Evolutionary conservation across 1,140 invertebrate genomes (phyloP).

Genomic region (Eumaeus atala): DNA sequence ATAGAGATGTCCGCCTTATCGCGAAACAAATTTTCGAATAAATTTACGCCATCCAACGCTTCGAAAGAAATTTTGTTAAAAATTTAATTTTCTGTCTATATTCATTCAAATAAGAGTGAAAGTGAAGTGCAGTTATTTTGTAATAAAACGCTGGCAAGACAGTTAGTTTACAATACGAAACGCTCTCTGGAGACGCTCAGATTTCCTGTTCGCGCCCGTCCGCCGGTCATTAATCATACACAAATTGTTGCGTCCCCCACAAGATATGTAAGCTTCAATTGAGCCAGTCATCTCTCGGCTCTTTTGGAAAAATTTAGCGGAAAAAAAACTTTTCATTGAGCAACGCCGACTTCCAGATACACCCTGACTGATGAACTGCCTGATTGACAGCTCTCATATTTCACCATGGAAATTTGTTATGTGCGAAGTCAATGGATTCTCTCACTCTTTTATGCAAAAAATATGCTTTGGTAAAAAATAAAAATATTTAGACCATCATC

Average conservation of each 20-base stretch:
- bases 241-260: slow-evolving; percentile 42
- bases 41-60: no score
- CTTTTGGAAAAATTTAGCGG: slow-evolving; percentile 34
- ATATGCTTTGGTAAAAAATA: background rate
- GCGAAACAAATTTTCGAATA: no score
- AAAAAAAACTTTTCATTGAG: slow-evolving; percentile 32
- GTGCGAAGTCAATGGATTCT: background rate
- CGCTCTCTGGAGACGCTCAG: slow-evolving; percentile 45
- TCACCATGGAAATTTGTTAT: background rate
- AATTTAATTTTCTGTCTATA: no score
- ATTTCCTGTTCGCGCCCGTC: slow-evolving; percentile 28
- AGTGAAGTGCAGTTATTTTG: background rate
- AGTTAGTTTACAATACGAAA: slow-evolving; percentile 47
- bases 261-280: slow-evolving; percentile 49
- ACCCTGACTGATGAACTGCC: slow-evolving; percentile 18
- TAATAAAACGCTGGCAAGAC: slow-evolving; percentile 20
- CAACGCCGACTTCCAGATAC: slow-evolving; percentile 25
- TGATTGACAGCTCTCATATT: background rate
- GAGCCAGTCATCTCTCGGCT: slow-evolving; percentile 55
- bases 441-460: background rate
- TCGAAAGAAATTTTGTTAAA: no score
- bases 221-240: slow-evolving; percentile 60
- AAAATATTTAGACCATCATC: no score
- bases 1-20: no score
- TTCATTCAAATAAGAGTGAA: no score